These are phyloP conservation scores for Cygnus olor DNA, from an alignment of 2,797 vertebrate genomes.

Conservation along the genomic window DNA sequence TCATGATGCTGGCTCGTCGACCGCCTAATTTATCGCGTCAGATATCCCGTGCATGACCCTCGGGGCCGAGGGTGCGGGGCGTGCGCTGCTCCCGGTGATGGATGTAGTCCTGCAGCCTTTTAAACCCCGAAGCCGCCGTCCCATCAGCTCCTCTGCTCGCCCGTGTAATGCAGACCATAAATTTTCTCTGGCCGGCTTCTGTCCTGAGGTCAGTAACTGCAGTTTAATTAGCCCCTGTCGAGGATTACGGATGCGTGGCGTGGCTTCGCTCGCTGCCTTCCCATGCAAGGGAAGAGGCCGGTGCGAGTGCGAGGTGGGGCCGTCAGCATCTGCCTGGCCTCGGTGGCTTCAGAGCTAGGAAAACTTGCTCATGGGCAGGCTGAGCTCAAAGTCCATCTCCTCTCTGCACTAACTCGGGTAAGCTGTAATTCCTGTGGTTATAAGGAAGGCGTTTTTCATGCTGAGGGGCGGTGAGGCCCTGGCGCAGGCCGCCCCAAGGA, in stretches of 20 bases:
- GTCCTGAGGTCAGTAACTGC: background rate
- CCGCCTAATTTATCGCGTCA: background rate
- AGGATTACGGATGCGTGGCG: accelerated
- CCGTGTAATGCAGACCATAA: background rate
- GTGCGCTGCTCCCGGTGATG: accelerated
- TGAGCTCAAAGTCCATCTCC: background rate
- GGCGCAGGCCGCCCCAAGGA: background rate
- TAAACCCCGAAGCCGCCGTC: background rate
- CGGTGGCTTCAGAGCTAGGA: background rate
- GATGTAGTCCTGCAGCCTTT: background rate
- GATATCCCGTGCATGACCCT: background rate
- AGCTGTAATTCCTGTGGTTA: background rate
- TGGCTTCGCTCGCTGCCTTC: background rate
- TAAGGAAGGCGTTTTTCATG: background rate
- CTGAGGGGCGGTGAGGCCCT: background rate
- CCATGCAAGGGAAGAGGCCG: background rate
- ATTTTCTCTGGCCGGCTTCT: background rate
- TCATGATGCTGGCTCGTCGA: background rate
- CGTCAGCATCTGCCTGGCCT: background rate
- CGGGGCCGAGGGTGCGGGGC: accelerated
- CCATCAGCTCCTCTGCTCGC: background rate
- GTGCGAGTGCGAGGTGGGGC: background rate
- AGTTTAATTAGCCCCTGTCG: background rate
- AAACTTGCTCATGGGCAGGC: accelerated
- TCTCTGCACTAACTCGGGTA: background rate